phyloP scores from a whole-genome alignment of 2,888 invertebrate genomes.

The Phytoseiulus persimilis region DNA sequence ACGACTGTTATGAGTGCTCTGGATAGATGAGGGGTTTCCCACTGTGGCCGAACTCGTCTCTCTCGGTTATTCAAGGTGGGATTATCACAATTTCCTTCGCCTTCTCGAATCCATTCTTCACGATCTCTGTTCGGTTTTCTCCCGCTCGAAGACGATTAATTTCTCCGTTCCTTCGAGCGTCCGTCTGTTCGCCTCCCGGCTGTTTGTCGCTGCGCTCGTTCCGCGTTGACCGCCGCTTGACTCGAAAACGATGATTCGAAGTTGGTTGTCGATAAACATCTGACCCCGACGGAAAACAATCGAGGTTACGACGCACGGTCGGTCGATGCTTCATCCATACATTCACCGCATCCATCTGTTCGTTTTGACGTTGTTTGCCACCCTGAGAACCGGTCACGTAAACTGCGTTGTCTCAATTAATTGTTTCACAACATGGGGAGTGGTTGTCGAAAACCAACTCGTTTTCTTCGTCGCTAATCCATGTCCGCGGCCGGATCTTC shows the following conservation, averaged over 20 bases:
- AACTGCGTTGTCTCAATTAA: background rate
- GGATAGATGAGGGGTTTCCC: background rate
- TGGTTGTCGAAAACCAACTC: background rate
- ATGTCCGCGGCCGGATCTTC: background rate
- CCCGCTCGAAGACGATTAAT: too few relatives aligned
- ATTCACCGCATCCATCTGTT: background rate
- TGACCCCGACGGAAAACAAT: background rate
- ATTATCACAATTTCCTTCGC: background rate
- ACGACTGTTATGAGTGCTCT: too few relatives aligned
- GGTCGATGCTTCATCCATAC: background rate
- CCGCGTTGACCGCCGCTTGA: background rate
- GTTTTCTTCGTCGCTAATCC: background rate
- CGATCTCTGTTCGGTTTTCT: background rate
- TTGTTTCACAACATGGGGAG: background rate
- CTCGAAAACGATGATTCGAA: background rate
- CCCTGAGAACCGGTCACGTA: background rate
- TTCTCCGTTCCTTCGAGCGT: too few relatives aligned
- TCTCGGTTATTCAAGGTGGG: background rate
- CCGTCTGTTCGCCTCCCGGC: too few relatives aligned
- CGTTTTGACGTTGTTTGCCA: background rate
- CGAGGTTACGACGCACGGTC: background rate
- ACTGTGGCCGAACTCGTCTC: background rate
- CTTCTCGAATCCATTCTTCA: background rate
- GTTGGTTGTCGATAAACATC: background rate
- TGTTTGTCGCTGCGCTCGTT: background rate